Evolutionary conservation across 2,888 invertebrate species (phyloP), one percentile per base, ranked within the genome.

Genomic region (Norana najaformis): DNA sequence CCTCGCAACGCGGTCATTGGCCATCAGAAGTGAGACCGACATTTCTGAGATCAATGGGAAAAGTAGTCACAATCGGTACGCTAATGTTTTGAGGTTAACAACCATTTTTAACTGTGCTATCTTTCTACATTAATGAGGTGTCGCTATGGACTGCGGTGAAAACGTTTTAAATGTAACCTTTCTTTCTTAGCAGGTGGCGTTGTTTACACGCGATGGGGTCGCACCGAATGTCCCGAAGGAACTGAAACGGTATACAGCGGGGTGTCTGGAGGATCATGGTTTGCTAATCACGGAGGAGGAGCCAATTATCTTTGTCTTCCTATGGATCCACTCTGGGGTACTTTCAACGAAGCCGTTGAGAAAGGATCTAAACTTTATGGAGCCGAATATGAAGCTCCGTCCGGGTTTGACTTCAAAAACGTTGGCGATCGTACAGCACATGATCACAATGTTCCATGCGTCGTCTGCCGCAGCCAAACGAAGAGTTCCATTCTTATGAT

Each of bases 371-470:
- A 82, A 34, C 85, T 92, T 16, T 91, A 90, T 34, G 91, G 91
- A 36, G 91, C 85, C 14, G 92, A 91, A 83, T 92, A 92, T 82
- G 37, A 89, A 30, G 0, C 34, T 41, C 82, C 88, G 23, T 18
- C 88, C 0, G 23, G 23, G 30, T 36, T 88, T 37, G 35, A 20
- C 30, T 47, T 89, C 14, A 39, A 39, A 8, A 90, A 38, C 11
- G 82, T 69, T 20, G 88, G 88, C 14, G 90, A 20, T 16, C 35
- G 83, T 3, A 30, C 41, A 16, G 23, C 89, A 30, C 23, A 14
- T 2, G 41, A 91, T 83, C 88, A 92, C 83, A 91, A 92, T 47
- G 89, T 91, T 13, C 92, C 92, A 23, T 92, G 92, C 47, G 91
- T 91, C 14, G 92, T 92, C 35, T 91, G 92, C 39, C 89, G 16